Base-by-base conservation (phyloP, 2,797 vertebrate species). In the Lacerta agilis region DNA sequence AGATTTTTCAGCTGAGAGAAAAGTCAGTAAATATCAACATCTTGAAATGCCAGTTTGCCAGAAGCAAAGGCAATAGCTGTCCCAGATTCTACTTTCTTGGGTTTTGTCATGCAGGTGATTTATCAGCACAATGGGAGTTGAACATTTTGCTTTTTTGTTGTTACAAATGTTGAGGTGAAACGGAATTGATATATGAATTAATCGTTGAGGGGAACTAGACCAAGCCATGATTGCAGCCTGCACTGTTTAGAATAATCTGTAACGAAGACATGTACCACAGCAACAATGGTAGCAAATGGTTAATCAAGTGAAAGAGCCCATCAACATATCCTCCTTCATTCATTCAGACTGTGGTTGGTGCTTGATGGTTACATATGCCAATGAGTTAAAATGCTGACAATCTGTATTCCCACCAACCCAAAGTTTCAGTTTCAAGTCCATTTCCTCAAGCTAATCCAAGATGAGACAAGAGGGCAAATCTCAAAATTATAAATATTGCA, bases 1-100 rank as follows among this genome's bases (percentile, higher is more conserved):
- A 23, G 20, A 78, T 49, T 38, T 0, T 87, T 92, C 61, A 91
- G 49, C 58, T 27, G 33, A 83, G 66, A 87, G 83, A 86, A 29
- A 87, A 86, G 25, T 90, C 76, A 78, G 11, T 49, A 27, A 49
- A 20, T n/a, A 7, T 78, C 5, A 78, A 43, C 43, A 49, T n/a
- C 25, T n/a, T 69, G 29, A 69, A 69, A 69, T 29, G 29, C 27
- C 27, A 69, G 27, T 11, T n/a, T n/a, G 27, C 29, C 67, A 69
- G 11, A n/a, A 9, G 67, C 67, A 69, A n/a, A n/a, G 8, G 29
- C 67, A 69, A 27, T 69, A n/a, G 29, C 25, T 45, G 5, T 77
- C 76, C 76, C 9, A 6, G 29, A 11, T 49, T 49, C 27, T 45
- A 78, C 11, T 7, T 78, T 45, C 43, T n/a, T 78, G 43, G 25